Evolutionary conservation across 1,140 invertebrate genomes (phyloP), one percentile per base, ranked within the genome.

Genomic region (Drosophila bifasciata): DNA sequence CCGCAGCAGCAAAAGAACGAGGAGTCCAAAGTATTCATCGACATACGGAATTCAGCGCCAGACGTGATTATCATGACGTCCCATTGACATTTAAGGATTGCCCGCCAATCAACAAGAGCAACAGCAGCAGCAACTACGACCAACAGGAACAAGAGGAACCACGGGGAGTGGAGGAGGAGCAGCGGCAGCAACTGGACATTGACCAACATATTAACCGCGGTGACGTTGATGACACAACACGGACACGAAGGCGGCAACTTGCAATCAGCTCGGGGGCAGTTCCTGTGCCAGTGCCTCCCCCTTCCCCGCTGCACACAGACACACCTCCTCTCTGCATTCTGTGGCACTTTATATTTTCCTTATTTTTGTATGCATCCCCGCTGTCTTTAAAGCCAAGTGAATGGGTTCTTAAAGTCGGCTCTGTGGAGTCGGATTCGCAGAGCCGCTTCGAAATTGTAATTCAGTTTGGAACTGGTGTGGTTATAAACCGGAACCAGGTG

Each of bases 41-140:
- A 93, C 68, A 92, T 91, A 74, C 86, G 91, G 25, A 96, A 97
- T 88, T 97, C 96, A 45, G 96, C 96, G 1, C 96, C 96, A 16
- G 96, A 97, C 90, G 96, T 97, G 53, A 96, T 97, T 76, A 95
- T 96, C 77, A 96, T 95, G 92, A 92, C 92, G 73, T 91, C 91
- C 15, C 95, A 96, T 94, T 96, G 95, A 96, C 94, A 93, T 85
- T 91, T 91, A 91, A 88, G 88, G 88, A 91, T 84, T 71, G 84
- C 58, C 72, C 70, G 72, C 76, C 84, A 89, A 85, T 79, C 80
- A 85, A 52, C 71, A 76, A 67, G 43, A 67, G 56, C 68, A 81
- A 32, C 58, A 79, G 28, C 57, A 61, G 16, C 41, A 76, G 8
- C 61, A 70, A 9, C 41, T 32, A 9, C 32, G 36, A 11, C 15